Conservation (phyloP, 2,797 vertebrate species). For the Darevskia nairensis region DNA sequence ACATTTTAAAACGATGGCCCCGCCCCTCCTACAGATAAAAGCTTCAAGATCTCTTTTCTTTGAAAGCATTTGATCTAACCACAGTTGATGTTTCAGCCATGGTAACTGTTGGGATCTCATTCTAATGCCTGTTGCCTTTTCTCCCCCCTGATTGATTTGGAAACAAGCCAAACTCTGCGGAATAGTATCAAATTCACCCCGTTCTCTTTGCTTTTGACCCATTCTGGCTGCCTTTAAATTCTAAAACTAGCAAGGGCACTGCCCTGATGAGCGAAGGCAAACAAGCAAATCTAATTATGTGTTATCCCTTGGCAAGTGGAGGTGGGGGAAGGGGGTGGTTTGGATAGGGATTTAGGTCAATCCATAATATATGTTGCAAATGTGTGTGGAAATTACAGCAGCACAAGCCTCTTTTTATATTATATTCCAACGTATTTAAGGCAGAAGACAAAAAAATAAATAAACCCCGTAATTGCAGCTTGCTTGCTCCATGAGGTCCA, state of each 20-base stretch:
- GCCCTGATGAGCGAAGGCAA: conserved; percentile 4
- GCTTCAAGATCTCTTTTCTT: conserved; percentile 56
- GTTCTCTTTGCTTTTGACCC: conserved; percentile 59
- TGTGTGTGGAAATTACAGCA: conserved; percentile 35
- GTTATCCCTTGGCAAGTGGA: conserved; percentile 35
- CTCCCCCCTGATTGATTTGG: conserved; percentile 58
- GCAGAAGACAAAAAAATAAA: conserved; percentile 23
- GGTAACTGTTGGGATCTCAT: conserved; percentile 56
- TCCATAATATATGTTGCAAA: conserved; percentile 16
- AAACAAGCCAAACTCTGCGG: conserved; percentile 52
- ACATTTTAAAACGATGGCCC: conserved; percentile 46
- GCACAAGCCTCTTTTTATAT: conserved; percentile 38
- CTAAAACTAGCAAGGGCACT: conserved; percentile 43
- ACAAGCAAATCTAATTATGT: conserved; percentile 34
- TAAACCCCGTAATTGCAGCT: conserved; percentile 4
- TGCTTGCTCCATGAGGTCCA: not conserved
- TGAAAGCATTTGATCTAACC: conserved; percentile 64
- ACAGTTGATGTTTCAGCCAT: conserved; percentile 60
- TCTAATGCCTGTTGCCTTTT: conserved; percentile 59
- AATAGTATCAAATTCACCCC: conserved; percentile 54
- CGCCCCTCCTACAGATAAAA: conserved; percentile 46
- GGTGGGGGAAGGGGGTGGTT: conserved; percentile 11
- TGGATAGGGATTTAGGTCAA: conserved; percentile 30
- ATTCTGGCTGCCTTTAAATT: conserved; percentile 52
- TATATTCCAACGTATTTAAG: conserved; percentile 34